Base-by-base conservation (phyloP, 2,888 invertebrate genomes). In the Calliphora vomitoria region DNA sequence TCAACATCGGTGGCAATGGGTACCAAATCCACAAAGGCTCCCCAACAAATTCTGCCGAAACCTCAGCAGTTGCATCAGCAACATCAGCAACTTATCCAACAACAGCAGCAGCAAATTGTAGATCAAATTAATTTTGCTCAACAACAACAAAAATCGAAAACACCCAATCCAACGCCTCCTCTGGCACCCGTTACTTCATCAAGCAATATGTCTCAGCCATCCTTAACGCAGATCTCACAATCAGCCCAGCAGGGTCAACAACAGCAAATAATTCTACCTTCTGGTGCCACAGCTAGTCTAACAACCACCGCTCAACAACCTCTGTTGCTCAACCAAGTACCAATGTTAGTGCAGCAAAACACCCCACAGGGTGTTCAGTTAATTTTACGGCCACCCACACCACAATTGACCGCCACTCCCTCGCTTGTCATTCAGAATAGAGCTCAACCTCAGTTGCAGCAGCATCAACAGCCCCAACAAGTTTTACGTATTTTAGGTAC, bases 341-440 rank as follows among this genome's bases (percentile, higher is more conserved):
- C 95, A 72, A 94, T 96, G 88, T 92, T 96, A 90, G 95, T 95
- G 87, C 95, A 96, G 90, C 95, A 95, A 90, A 95, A 95, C 91
- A 94, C 94, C 1, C 95, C 96, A 72, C 96, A 96, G 90, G 96
- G 96, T 68, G 96, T 96, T 80, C 96, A 96, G 92, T 95, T 96
- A 88, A 96, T 96, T 89, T 94, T 96, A 89, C 94, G 96, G 90
- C 96, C 96, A 82, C 96, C 96, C 82, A 94, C 95, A 82, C 94
- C 94, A 8, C 95, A 95, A 91, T 89, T 95, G 83, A 94, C 94
- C 58, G 94, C 93, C 31, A 92, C 94, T 8, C 94, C 94, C 0
- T 94, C 94, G 60, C 89, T 94, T 85, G 93, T 94, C 18, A 94
- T 94, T 68, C 94, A 94, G 78, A 94, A 94, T 82, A 91, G 94